Conservation (phyloP, 92 coral and sea anemone species). For the Scolanthus callimorphus region DNA sequence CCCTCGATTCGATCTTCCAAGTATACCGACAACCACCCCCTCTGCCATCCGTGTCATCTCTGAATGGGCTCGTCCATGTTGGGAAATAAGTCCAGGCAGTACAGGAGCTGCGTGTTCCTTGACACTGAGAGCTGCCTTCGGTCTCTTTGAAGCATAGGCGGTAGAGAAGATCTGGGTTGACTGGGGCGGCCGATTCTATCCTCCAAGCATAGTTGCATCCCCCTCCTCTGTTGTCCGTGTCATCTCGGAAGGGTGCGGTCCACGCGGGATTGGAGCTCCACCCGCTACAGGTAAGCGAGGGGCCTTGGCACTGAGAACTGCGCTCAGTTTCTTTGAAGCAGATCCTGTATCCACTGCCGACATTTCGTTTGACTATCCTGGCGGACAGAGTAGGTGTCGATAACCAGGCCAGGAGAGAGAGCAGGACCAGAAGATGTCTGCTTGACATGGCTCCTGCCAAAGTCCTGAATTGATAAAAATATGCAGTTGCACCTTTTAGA, state of each 20-base stretch:
- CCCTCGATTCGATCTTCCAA: slow-evolving; percentile 49
- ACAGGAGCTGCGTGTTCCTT: slow-evolving; percentile 28
- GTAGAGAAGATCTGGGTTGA: not conserved
- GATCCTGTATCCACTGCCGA: slow-evolving; percentile 36
- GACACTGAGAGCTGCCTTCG: slow-evolving; percentile 41
- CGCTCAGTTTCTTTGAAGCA: slow-evolving; percentile 43
- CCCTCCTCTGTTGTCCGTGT: slow-evolving; percentile 59
- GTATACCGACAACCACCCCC: slow-evolving; percentile 56
- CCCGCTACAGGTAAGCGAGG: slow-evolving; percentile 40
- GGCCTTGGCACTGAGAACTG: slow-evolving; percentile 48
- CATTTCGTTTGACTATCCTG: too few species aligned
- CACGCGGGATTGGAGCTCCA: slow-evolving; percentile 33
- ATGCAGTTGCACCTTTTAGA: too few species aligned
- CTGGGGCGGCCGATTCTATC: slow-evolving; percentile 11
- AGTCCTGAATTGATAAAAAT: too few species aligned
- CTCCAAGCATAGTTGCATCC: slow-evolving; percentile 55
- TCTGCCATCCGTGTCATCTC: slow-evolving; percentile 62
- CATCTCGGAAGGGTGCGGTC: slow-evolving; percentile 55
- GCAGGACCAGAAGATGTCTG: too few species aligned
- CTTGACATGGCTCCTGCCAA: too few species aligned
- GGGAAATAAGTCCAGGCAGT: slow-evolving; percentile 33
- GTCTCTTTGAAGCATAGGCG: slow-evolving; percentile 39
- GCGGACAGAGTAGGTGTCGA: too few species aligned
- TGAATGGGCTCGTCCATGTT: too few species aligned
- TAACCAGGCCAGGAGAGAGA: too few species aligned